These are phyloP conservation scores for Acanthosepion esculentum DNA, from an alignment of 2,888 invertebrate species.

Conservation along the genomic window DNA sequence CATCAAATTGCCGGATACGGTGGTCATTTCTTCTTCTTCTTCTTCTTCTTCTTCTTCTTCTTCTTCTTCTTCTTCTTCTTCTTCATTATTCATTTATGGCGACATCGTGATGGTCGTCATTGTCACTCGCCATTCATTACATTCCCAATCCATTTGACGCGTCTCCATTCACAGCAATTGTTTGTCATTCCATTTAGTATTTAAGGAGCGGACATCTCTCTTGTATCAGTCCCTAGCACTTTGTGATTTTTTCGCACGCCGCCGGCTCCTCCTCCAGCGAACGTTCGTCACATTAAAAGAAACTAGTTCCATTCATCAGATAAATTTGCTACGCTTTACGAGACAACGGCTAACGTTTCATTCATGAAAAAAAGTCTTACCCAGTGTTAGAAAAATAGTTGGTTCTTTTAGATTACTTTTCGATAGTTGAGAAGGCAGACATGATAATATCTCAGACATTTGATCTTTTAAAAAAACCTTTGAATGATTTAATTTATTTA, in stretches of 20 bases:
- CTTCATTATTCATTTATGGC: not conserved
- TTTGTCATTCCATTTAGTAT: not conserved
- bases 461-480: too few relatives aligned
- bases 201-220: not conserved
- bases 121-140: not conserved
- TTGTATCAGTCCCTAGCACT: not conserved
- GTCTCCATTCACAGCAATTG: not conserved
- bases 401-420: too few relatives aligned
- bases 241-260: not conserved
- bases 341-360: not conserved
- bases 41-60: not conserved
- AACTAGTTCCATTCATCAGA: not conserved
- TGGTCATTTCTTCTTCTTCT: too few relatives aligned
- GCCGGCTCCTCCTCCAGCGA: not conserved
- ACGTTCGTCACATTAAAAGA: too few relatives aligned
- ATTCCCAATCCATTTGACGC: not conserved
- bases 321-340: not conserved
- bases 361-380: not conserved
- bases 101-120: not conserved
- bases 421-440: too few relatives aligned
- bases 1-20: not conserved
- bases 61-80: not conserved
- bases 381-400: not conserved
- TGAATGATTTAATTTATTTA: not conserved
- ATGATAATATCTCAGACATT: too few relatives aligned